Evolutionary conservation across 35 echinoderm and acorn worm species (phyloP).

Genomic region (Ptychodera flava): DNA sequence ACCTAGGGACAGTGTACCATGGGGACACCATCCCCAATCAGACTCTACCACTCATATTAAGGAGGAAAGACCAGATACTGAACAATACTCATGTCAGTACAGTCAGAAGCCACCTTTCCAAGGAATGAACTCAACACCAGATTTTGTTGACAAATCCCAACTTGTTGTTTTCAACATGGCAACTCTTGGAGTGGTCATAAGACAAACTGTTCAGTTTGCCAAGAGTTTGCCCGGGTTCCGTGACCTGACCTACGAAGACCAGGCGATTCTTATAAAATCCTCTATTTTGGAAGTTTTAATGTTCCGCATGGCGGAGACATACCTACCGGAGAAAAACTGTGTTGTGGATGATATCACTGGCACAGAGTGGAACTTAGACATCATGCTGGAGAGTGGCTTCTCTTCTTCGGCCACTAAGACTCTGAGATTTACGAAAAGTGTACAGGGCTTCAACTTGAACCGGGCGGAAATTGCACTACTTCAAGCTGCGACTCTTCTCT

Average conservation of each 20-base stretch:
- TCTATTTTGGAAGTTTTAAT: slow-evolving; percentile 96
- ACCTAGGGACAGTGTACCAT: too few species aligned
- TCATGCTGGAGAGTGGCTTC: slow-evolving; percentile 88
- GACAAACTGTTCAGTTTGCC: slow-evolving; percentile 96
- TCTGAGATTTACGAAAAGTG: slow-evolving; percentile 88
- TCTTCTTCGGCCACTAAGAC: slow-evolving; percentile 71
- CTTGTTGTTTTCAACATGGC: slow-evolving; percentile 91
- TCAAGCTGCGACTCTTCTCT: slow-evolving; percentile 90
- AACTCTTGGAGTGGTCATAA: slow-evolving; percentile 81
- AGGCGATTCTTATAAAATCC: slow-evolving; percentile 94
- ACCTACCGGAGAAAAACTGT: slow-evolving; percentile 71
- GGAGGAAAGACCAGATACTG: too few species aligned
- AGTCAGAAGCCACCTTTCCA: too few species aligned
- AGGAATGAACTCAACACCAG: too few species aligned
- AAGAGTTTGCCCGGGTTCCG: slow-evolving; percentile 93
- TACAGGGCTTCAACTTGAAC: slow-evolving; percentile 74
- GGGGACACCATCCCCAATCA: too few species aligned
- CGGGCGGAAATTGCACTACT: slow-evolving; percentile 78
- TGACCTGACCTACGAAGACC: slow-evolving; percentile 90
- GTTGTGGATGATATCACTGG: slow-evolving; percentile 95
- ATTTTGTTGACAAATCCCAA: not conserved
- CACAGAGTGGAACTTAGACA: slow-evolving; percentile 86
- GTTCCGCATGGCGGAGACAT: slow-evolving; percentile 90
- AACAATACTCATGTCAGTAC: too few species aligned
- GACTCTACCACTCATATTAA: too few species aligned